phyloP scores from a whole-genome alignment of 2,888 invertebrate genomes.

The Anthophora plumipes region DNA sequence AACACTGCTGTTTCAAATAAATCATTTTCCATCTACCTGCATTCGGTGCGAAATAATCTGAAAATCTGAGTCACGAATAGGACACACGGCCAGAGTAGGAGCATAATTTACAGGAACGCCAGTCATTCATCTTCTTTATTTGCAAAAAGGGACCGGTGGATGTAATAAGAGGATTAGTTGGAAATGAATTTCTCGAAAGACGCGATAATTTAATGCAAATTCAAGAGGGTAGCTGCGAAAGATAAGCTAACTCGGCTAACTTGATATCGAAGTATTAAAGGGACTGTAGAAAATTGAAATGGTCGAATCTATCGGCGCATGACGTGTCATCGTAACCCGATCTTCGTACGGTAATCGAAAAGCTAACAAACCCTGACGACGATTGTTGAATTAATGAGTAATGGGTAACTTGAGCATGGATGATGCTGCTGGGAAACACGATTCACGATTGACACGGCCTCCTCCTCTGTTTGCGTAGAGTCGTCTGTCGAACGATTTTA shows the following conservation, averaged over 20 bases:
- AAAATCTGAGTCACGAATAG: too few relatives aligned
- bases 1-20: not conserved
- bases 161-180: not conserved
- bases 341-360: conserved; percentile 31
- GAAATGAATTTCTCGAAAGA: conserved; percentile 13
- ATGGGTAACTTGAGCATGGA: conserved; percentile 49
- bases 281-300: conserved; percentile 4
- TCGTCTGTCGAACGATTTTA: not conserved
- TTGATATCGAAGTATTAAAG: not conserved
- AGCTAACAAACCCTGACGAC: conserved; percentile 31
- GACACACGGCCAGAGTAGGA: too few relatives aligned
- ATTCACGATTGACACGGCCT: conserved; percentile 11
- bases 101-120: not conserved
- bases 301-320: conserved; percentile 15
- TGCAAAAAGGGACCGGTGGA: not conserved
- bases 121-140: conserved; percentile 6
- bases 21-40: not conserved
- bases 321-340: conserved; percentile 30
- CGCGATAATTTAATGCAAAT: not conserved
- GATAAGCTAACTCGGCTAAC: not conserved
- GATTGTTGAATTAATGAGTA: conserved; percentile 60
- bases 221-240: not conserved
- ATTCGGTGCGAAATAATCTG: not conserved
- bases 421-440: conserved; percentile 14
- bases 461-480: conserved; percentile 6